phyloP scores from a whole-genome alignment of 92 coral and sea anemone species.

The Parazoanthus darwini region DNA sequence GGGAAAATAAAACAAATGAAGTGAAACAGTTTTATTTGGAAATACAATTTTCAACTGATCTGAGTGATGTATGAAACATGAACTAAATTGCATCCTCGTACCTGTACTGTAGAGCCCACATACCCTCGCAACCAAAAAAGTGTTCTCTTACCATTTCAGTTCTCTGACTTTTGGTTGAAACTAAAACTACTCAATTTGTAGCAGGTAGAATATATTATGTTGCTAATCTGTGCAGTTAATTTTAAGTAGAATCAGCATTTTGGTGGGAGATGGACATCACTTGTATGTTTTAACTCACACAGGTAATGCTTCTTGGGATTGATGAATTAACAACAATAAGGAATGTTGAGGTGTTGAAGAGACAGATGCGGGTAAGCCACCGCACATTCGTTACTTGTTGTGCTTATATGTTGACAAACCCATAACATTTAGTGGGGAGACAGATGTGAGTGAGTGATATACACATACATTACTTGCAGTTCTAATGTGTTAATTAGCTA shows the following conservation, averaged over 20 bases:
- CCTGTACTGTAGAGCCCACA: too few species aligned
- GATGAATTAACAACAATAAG: slow-evolving; percentile 76
- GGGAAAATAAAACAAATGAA: too few species aligned
- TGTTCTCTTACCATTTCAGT: too few species aligned
- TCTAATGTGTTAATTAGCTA: background rate
- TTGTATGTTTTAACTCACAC: background rate
- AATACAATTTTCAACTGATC: too few species aligned
- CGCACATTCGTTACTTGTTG: background rate
- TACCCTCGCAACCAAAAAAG: too few species aligned
- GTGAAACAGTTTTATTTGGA: too few species aligned
- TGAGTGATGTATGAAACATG: too few species aligned
- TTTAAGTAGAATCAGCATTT: background rate
- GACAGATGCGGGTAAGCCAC: slow-evolving; percentile 77
- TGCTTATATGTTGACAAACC: background rate
- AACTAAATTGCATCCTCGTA: too few species aligned
- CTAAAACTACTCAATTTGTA: too few species aligned
- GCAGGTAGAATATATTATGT: too few species aligned
- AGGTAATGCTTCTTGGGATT: slow-evolving; percentile 91
- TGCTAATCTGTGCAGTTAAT: too few species aligned
- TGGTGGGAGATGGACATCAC: background rate
- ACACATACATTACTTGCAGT: background rate
- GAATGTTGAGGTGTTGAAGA: slow-evolving; percentile 78
- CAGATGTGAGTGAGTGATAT: background rate
- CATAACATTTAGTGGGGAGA: background rate
- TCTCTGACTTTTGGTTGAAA: too few species aligned